Evolutionary conservation across 2,888 invertebrate genomes (phyloP).

Genomic region (Tetragonisca angustula): DNA sequence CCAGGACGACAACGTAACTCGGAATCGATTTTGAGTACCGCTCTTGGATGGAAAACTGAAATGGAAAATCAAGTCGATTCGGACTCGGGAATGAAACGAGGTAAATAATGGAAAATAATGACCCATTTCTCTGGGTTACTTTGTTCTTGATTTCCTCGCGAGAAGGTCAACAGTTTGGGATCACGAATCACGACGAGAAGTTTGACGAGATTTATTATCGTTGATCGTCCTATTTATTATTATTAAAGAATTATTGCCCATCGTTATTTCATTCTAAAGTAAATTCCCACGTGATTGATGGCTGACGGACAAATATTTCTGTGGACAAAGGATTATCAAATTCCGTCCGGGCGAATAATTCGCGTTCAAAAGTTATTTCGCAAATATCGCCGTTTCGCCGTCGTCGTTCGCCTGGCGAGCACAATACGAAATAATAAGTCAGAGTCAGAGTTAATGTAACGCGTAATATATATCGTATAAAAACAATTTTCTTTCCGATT

Average conservation of each 20-base stretch:
- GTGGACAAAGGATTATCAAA: neutral
- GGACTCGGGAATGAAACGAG: neutral
- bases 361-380: neutral
- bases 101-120: constrained; percentile 10
- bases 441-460: neutral
- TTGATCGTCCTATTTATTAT: too few species aligned
- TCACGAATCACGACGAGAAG: neutral
- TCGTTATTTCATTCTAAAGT: too few species aligned
- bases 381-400: neutral
- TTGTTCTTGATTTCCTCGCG: neutral
- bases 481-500: constrained; percentile 10
- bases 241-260: too few species aligned
- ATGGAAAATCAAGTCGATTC: neutral
- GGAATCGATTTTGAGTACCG: constrained; percentile 62
- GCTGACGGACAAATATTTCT: too few species aligned
- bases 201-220: neutral
- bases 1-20: constrained; percentile 56
- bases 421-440: neutral
- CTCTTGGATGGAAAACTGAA: neutral
- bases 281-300: too few species aligned
- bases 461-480: constrained; percentile 5
- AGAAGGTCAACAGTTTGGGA: too few species aligned
- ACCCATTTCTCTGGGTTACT: neutral
- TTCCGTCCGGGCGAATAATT: neutral
- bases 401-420: neutral